phyloP scores from a whole-genome alignment of 2,888 invertebrate genomes.

The Lasius platythorax region DNA sequence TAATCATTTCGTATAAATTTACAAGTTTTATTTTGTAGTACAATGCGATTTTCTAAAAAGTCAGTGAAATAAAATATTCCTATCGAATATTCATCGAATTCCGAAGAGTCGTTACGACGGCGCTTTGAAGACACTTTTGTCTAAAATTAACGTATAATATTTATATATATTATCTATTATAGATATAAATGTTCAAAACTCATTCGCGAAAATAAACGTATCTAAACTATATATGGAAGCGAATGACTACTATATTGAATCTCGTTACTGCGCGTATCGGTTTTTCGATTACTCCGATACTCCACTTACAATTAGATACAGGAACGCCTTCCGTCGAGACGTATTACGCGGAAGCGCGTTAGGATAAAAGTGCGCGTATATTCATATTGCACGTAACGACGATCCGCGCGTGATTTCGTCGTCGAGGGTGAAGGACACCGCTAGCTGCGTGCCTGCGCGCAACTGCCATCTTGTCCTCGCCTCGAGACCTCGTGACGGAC shows the following conservation, averaged over 20 bases:
- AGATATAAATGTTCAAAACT: background rate
- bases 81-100: background rate
- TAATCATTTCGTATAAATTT: background rate
- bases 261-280: background rate
- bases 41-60: background rate
- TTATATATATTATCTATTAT: background rate
- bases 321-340: background rate
- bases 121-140: background rate
- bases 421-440: conserved; percentile 43
- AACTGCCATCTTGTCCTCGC: conserved; percentile 71
- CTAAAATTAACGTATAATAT: background rate
- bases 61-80: background rate
- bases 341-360: background rate
- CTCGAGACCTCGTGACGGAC: conserved; percentile 50
- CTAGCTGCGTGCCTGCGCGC: conserved; percentile 58
- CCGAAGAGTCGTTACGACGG: background rate
- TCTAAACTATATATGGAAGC: background rate
- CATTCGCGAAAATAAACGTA: background rate
- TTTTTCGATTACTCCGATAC: background rate
- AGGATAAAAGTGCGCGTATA: background rate
- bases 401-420: background rate
- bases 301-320: background rate
- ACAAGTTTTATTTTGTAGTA: background rate
- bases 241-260: background rate
- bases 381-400: background rate